These are phyloP conservation scores for Nymphicus hollandicus DNA, from an alignment of 2,113 vertebrate genomes.

Conservation along the genomic window DNA sequence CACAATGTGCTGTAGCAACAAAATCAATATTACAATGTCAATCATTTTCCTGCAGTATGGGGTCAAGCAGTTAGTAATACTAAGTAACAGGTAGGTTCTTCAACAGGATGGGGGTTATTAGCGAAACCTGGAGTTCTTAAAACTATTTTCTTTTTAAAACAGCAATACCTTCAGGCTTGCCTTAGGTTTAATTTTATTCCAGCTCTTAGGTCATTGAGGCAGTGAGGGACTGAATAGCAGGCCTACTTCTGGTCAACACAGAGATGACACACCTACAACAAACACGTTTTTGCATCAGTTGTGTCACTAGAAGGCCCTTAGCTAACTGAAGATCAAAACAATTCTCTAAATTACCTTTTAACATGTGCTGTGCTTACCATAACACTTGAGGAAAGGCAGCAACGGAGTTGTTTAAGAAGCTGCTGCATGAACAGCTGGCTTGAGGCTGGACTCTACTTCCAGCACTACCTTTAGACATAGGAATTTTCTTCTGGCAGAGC, in stretches of 20 bases:
- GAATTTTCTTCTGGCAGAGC: constrained; percentile 51
- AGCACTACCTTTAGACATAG: constrained; percentile 30
- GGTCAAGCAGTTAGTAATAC: rapidly evolving
- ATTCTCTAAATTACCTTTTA: background rate
- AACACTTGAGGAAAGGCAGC: background rate
- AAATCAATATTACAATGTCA: background rate
- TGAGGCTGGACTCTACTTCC: constrained; percentile 2
- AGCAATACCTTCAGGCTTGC: background rate
- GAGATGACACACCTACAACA: background rate
- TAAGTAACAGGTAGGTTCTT: background rate
- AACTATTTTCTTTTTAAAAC: background rate
- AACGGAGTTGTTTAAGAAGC: background rate
- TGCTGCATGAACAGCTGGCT: constrained; percentile 18
- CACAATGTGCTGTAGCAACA: background rate
- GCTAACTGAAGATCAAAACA: background rate
- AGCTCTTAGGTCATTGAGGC: background rate
- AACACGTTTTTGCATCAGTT: background rate
- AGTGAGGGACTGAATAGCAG: background rate
- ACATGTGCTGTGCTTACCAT: background rate
- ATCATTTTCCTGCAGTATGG: background rate
- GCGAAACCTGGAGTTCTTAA: background rate
- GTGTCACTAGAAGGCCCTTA: background rate
- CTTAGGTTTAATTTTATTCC: background rate
- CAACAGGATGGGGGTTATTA: background rate
- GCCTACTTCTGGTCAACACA: background rate